Conservation (phyloP, 1,140 invertebrate genomes). For the Cydia strobilella region DNA sequence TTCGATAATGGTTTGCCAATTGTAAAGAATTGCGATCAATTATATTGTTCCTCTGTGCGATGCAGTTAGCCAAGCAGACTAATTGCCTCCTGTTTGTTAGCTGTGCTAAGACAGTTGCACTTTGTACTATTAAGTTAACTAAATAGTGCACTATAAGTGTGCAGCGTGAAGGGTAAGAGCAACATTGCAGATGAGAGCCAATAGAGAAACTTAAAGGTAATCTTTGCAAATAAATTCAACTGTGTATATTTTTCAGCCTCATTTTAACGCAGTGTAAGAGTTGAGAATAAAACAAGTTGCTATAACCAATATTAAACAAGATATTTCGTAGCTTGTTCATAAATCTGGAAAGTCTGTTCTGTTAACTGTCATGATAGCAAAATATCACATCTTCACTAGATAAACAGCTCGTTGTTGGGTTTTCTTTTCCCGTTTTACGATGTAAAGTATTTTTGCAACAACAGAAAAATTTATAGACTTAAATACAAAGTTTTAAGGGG, state of each 20-base stretch:
- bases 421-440: slow-evolving; percentile 33
- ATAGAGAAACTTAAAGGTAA: too few relatives aligned
- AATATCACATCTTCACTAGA: slow-evolving; percentile 29
- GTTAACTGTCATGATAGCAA: slow-evolving; percentile 15
- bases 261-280: neutral
- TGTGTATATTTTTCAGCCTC: neutral
- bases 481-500: too few relatives aligned
- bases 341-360: slow-evolving; percentile 3
- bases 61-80: slow-evolving; percentile 8
- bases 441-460: slow-evolving; percentile 28
- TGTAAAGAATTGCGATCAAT: slow-evolving; percentile 31
- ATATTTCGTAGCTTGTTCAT: neutral
- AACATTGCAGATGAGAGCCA: too few relatives aligned
- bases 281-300: neutral
- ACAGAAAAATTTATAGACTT: neutral
- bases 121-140: neutral
- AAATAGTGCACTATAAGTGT: too few relatives aligned
- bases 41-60: slow-evolving; percentile 12
- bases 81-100: slow-evolving; percentile 22
- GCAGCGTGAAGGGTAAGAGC: too few relatives aligned
- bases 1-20: slow-evolving; percentile 40
- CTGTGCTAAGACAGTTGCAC: neutral
- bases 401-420: slow-evolving; percentile 24
- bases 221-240: too few relatives aligned
- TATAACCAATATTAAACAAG: slow-evolving; percentile 8